These are phyloP conservation scores for Ornithorhynchus anatinus DNA, from an alignment of 2,113 vertebrate genomes.

Conservation along the genomic window DNA sequence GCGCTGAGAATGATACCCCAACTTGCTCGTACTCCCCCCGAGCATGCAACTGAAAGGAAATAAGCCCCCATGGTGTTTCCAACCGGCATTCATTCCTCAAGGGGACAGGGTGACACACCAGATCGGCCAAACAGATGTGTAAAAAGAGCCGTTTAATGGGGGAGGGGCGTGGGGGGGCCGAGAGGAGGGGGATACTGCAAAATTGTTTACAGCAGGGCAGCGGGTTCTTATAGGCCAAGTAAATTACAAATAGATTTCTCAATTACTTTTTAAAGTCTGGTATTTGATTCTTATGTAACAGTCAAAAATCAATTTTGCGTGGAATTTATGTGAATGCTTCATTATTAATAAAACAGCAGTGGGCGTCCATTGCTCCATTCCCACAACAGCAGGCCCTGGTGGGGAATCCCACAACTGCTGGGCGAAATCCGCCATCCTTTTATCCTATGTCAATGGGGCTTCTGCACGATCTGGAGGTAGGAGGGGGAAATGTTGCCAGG, in stretches of 20 bases:
- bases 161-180: too few species aligned
- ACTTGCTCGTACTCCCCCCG: slow-evolving; percentile 38
- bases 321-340: slow-evolving; percentile 70
- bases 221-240: slow-evolving; percentile 60
- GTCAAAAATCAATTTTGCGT: slow-evolving; percentile 76
- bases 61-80: slow-evolving; percentile 53
- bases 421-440: slow-evolving; percentile 38
- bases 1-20: slow-evolving; percentile 46
- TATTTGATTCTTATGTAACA: slow-evolving; percentile 69
- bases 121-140: slow-evolving; percentile 66
- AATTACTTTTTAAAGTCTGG: slow-evolving; percentile 73
- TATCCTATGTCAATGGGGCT: slow-evolving; percentile 1
- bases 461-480: slow-evolving; percentile 29
- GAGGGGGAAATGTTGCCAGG: slow-evolving; percentile 16
- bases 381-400: slow-evolving; percentile 44
- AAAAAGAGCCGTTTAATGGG: slow-evolving; percentile 67
- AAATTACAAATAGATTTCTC: slow-evolving; percentile 77
- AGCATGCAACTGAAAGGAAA: slow-evolving; percentile 58
- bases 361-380: slow-evolving; percentile 47
- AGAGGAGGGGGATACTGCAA: slow-evolving; percentile 68
- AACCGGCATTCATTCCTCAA: slow-evolving; percentile 61
- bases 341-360: slow-evolving; percentile 75
- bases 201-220: slow-evolving; percentile 65
- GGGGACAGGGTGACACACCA: slow-evolving; percentile 60
- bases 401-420: slow-evolving; percentile 24